phyloP scores from a whole-genome alignment of 2,888 invertebrate genomes.

The Autographa pulchrina region DNA sequence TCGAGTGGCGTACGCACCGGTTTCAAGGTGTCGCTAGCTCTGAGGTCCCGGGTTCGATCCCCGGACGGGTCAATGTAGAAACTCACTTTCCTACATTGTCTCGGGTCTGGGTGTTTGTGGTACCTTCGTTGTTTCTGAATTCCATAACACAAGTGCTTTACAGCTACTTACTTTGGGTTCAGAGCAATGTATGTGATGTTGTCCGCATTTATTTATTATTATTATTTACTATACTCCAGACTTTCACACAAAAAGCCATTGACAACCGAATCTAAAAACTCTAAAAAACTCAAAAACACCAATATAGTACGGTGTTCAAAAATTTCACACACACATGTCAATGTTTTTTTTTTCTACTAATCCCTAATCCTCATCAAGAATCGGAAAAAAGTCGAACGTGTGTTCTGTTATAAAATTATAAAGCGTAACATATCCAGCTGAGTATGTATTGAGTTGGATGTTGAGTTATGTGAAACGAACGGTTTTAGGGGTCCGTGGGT shows the following conservation, averaged over 20 bases:
- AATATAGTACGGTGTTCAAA: conserved; percentile 44
- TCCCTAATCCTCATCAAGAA: conserved; percentile 74
- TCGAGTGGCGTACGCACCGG: too few species aligned
- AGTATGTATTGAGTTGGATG: conserved; percentile 74
- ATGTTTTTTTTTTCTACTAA: conserved; percentile 59
- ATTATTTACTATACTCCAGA: too few species aligned
- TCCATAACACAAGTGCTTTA: too few species aligned
- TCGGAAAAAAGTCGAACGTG: conserved; percentile 72
- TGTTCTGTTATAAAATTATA: conserved; percentile 74
- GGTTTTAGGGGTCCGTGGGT: conserved; percentile 55
- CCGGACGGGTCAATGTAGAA: too few species aligned
- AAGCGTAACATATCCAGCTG: conserved; percentile 78
- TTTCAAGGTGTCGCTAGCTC: too few species aligned
- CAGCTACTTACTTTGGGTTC: too few species aligned
- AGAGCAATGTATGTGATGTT: too few species aligned
- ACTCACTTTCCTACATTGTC: too few species aligned
- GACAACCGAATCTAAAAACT: conserved; percentile 47
- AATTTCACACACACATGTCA: conserved; percentile 66
- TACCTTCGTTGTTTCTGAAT: too few species aligned
- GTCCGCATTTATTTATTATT: too few species aligned
- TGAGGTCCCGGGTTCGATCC: too few species aligned
- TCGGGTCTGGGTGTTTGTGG: too few species aligned
- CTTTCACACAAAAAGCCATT: conserved; percentile 24
- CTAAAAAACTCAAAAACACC: conserved; percentile 12
- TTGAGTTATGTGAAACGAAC: conserved; percentile 61